Conservation (phyloP, 2,888 invertebrate species). For the Abrostola triplasia region DNA sequence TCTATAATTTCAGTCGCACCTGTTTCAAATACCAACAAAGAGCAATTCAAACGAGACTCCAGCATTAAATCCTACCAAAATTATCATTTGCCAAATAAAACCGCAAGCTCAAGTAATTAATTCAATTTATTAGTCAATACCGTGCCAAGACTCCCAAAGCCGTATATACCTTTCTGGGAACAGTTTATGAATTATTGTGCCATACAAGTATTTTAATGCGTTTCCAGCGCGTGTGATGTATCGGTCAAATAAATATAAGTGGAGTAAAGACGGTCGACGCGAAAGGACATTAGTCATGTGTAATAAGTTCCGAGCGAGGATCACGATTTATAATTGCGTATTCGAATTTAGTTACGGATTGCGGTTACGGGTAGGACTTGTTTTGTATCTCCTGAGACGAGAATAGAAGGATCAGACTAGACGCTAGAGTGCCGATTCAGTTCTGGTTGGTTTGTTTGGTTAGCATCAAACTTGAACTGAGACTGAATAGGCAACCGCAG, state of each 20-base stretch:
- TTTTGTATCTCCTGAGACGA: constrained; percentile 30
- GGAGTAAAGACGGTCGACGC: constrained; percentile 49
- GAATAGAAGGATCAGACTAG: constrained; percentile 1
- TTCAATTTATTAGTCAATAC: constrained; percentile 69
- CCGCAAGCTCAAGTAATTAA: constrained; percentile 65
- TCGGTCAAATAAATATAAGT: constrained; percentile 65
- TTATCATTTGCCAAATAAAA: constrained; percentile 56
- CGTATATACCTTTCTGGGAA: constrained; percentile 54
- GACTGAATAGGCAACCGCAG: too few species aligned
- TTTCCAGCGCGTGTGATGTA: constrained; percentile 70
- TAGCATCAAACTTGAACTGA: too few species aligned
- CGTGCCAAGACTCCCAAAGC: constrained; percentile 62
- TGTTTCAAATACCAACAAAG: constrained; percentile 49
- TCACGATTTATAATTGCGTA: constrained; percentile 60
- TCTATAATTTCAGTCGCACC: constrained; percentile 44
- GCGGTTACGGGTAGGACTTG: constrained; percentile 27
- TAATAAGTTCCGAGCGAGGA: constrained; percentile 66
- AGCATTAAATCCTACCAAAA: constrained; percentile 52
- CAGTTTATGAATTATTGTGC: constrained; percentile 72
- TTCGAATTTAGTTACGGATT: constrained; percentile 49
- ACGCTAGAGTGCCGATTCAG: neutral
- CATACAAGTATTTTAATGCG: constrained; percentile 81
- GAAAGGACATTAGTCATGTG: constrained; percentile 64
- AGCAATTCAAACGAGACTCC: constrained; percentile 51
- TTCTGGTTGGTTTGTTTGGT: neutral